Base-by-base conservation (phyloP, 1,140 invertebrate species). In the Micrasema longulum region DNA sequence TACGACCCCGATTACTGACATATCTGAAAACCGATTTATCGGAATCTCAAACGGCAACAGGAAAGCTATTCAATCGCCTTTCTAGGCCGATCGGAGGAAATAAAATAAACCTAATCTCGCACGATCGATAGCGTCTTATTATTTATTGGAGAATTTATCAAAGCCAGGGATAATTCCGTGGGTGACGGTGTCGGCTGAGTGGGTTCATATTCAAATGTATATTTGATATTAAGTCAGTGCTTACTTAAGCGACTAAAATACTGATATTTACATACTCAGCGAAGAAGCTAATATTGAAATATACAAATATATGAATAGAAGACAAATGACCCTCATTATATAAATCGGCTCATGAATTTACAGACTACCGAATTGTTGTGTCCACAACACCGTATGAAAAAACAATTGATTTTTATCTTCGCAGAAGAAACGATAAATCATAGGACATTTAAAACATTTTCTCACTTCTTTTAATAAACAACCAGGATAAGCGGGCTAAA, bases 1-100 rank as follows among this genome's bases (percentile, higher is more conserved):
- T 69, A 69, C 55, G 52, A 48, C 53, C 67, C 41, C 38, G 45
- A 69, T 41, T 55, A 62, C 67, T 60, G 67, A 69, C 43, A 35
- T 48, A 48, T 60, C 47, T 60, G 53, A 62, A 45, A 69, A 48
- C 57, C 67, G 60, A 60, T 60, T 60, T 69, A 50, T 43, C 36
- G 50, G 22, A 57, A 43, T 43, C 31, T 26, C 63, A 52, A 48
- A 48, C 45, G 35, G 60, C 55, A 60, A 55, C 26, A 55, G 35
- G 55, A 41, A 20, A 38, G 55, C 36, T 41, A 20, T 60, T 60
- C 55, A 35, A 18, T 38, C 55, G 55, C 55, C 55, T 60, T 55
- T 2, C 10, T 41, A 18, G 36, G 36, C 20, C 35, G 20, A 60
- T 60, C 14, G 35, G 18, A 22, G 35, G 22, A 20, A 31, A 60